Evolutionary conservation across 2,888 invertebrate species (phyloP).

Genomic region (Eledona agricola): DNA sequence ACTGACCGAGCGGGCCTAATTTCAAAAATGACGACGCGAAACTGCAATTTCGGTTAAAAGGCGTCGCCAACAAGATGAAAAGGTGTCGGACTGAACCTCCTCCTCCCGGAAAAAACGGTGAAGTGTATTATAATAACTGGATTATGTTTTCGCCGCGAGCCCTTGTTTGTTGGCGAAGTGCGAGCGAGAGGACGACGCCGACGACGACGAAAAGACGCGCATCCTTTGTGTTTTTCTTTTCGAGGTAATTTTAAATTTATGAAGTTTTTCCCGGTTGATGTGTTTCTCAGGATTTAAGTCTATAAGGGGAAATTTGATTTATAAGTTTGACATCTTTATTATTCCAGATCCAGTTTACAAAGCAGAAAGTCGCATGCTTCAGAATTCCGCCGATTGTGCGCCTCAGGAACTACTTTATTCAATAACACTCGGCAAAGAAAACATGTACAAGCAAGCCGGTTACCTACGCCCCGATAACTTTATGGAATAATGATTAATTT

Average conservation of each 20-base stretch:
- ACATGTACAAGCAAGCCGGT: slow-evolving; percentile 14
- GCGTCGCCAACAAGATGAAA: slow-evolving; percentile 28
- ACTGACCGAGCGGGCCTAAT: slow-evolving; percentile 1
- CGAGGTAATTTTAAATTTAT: slow-evolving; percentile 48
- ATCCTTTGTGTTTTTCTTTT: slow-evolving; percentile 46
- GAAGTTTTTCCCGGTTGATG: slow-evolving; percentile 42
- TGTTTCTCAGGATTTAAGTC: slow-evolving; percentile 44
- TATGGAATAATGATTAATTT: too few relatives aligned
- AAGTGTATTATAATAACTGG: slow-evolving; percentile 55
- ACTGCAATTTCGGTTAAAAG: too few relatives aligned
- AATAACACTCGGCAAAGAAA: slow-evolving; percentile 36
- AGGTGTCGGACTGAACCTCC: slow-evolving; percentile 51
- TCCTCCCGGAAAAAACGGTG: slow-evolving; percentile 44
- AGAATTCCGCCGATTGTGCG: slow-evolving; percentile 41
- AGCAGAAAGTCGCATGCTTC: slow-evolving; percentile 38
- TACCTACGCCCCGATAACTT: too few relatives aligned
- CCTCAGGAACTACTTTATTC: slow-evolving; percentile 37
- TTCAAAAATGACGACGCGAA: too few relatives aligned
- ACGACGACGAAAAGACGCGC: slow-evolving; percentile 30
- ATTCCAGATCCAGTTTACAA: slow-evolving; percentile 44
- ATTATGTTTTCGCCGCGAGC: slow-evolving; percentile 50
- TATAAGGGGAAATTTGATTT: slow-evolving; percentile 48
- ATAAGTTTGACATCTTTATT: slow-evolving; percentile 48
- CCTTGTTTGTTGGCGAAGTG: slow-evolving; percentile 42
- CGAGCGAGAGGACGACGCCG: slow-evolving; percentile 29